These are phyloP conservation scores for Diuraphis noxia DNA, from an alignment of 1,140 invertebrate genomes.

Conservation along the genomic window DNA sequence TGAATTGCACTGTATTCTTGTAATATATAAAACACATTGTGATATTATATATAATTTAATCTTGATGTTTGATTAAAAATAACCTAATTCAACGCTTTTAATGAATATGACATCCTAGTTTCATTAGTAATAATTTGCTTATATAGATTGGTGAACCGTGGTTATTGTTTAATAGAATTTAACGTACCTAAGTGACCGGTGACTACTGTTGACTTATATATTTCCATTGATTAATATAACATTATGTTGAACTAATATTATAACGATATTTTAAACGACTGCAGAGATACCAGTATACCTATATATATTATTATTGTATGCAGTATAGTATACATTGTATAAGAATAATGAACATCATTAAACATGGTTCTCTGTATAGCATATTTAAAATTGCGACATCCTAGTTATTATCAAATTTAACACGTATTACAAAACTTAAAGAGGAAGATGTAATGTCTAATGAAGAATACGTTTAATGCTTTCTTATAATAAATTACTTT, in stretches of 20 bases:
- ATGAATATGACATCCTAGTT: no score
- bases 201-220: not conserved
- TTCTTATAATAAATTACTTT: not conserved
- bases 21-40: not conserved
- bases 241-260: not conserved
- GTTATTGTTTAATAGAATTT: no score
- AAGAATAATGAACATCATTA: no score
- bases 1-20: not conserved
- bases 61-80: not conserved
- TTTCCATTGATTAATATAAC: not conserved
- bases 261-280: not conserved
- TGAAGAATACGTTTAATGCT: not conserved
- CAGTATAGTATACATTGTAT: no score
- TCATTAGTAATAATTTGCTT: no score
- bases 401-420: not conserved
- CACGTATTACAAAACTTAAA: not conserved
- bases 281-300: not conserved
- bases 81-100: not conserved
- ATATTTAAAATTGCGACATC: not conserved
- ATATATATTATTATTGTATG: no score
- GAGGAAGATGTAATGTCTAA: not conserved
- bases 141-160: no score
- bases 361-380: no score
- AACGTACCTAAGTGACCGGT: no score
- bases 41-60: not conserved